Evolutionary conservation across 2,888 invertebrate genomes (phyloP), one percentile per base, ranked within the genome.

Genomic region (Euproctis similis): DNA sequence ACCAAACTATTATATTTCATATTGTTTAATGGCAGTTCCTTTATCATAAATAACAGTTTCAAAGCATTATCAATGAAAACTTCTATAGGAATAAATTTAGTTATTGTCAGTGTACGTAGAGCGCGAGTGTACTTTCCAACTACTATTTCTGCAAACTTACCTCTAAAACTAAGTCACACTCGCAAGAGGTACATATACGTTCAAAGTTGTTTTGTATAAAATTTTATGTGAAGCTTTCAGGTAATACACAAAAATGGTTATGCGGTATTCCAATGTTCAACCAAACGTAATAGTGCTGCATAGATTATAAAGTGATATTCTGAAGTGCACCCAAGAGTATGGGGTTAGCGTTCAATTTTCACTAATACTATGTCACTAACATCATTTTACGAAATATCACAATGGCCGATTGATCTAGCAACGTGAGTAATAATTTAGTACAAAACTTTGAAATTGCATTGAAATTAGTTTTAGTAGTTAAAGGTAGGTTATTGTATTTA

Each of bases 271-370:
- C 32, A 36, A 34, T 36, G 42, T 39, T 39, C 36, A 36, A 35
- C 36, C 35, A 28, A 51, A 51, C 52, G 46, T 43, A 40, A 47
- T 43, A n/a, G n/a, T n/a, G 49, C 47, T 59, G 59, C 63, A 67
- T 65, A 59, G 68, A 66, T 70, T 67, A 71, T 70, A 68, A 68
- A 69, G 67, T 69, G 68, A 73, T 71, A 71, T 70, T 58, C 54
- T 53, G 50, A 60, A 73, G 70, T 66, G 69, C 71, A 61, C 67
- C 68, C 58, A 48, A 36, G 46, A 36, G 42, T 41, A 42, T 48
- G 34, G 34, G 42, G 44, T 32, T 35, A 34, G 41, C 50, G 48
- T 49, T 45, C 54, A 46, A 50, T 48, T 48, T 46, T 31, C 46
- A 45, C 37, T 31, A 55, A 62, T 62, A 66, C 67, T 59, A 59